Evolutionary conservation across 2,888 invertebrate genomes (phyloP), one percentile per base, ranked within the genome.

Genomic region (Amphiduros pacificus): DNA sequence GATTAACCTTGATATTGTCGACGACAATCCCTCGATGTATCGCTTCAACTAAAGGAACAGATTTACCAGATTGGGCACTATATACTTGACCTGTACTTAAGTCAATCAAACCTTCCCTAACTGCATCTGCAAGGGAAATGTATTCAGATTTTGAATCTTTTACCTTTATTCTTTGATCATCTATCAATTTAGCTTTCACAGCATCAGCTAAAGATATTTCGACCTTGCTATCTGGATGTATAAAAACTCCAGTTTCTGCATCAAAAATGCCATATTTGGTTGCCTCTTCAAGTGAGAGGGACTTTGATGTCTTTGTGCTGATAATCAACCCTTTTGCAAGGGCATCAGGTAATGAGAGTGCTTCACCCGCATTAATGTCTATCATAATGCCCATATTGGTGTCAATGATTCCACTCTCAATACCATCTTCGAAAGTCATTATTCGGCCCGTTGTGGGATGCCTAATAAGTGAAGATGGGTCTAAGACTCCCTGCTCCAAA

Each of bases 51-150:
- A 59, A 22, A 52, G 52, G 52, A 26, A 41, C 31, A 2, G 36
- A 9, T 4, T 28, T 28, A 9, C 41, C 41, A 14, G 51, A 53
- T 20, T 59, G 31, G 27, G 53, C 40, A 28, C 53, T 41, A 36
- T 41, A 53, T 5, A 59, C 52, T 17, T 44, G 14, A 22, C 59
- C 59, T 29, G 26, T 59, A 9, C 22, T 29, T n/a, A 31, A 11
- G 29, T 59, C 53, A 28, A 59, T 26, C 17, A 59, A 93, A 88
- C 90, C 89, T 68, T 91, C 87, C 67, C 88, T 87, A 74, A 90
- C 89, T n/a, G 96, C 96, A 76, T 94, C 91, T 75, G 88, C 87
- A 74, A 93, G 89, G 60, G 94, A 78, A 76, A 89, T 86, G 81
- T 92, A 89, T 9, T 94, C 94, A 27, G 90, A 89, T 82, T 89